These are phyloP conservation scores for Drosophila navojoa DNA, from an alignment of 1,140 invertebrate species.

Conservation along the genomic window DNA sequence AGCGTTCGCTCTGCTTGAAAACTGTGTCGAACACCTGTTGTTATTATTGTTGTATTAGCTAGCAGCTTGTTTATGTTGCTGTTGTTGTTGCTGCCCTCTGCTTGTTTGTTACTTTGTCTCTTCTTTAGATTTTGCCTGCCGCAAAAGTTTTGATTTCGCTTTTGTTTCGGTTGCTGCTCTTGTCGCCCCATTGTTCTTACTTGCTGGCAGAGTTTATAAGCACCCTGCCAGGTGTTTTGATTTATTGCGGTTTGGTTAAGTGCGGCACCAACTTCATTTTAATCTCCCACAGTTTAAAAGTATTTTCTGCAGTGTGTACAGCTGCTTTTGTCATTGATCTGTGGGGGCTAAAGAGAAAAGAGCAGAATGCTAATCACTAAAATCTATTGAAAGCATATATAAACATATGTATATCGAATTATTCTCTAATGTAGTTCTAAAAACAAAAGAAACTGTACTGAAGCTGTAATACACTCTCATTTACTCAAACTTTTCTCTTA, in stretches of 20 bases:
- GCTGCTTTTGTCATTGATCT: slow-evolving; percentile 15
- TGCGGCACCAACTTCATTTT: slow-evolving; percentile 72
- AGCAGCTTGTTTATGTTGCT: slow-evolving; percentile 9
- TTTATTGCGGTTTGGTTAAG: slow-evolving; percentile 78
- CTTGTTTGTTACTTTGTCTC: slow-evolving; percentile 31
- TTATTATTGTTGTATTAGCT: slow-evolving; percentile 46
- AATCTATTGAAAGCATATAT: too few species aligned
- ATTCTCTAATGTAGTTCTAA: not conserved
- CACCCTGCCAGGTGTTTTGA: slow-evolving; percentile 69
- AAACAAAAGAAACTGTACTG: not conserved
- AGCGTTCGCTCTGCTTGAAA: slow-evolving; percentile 14
- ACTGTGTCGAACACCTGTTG: slow-evolving; percentile 73
- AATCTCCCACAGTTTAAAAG: slow-evolving; percentile 36
- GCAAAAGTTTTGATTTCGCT: slow-evolving; percentile 53
- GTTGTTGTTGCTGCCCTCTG: slow-evolving; percentile 11
- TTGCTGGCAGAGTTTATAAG: slow-evolving; percentile 50
- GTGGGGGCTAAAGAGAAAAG: too few species aligned
- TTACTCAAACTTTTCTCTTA: not conserved
- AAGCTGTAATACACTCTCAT: too few species aligned
- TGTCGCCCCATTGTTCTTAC: slow-evolving; percentile 28
- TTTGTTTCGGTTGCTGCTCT: slow-evolving; percentile 41
- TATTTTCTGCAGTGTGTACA: slow-evolving; percentile 20
- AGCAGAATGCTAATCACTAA: too few species aligned
- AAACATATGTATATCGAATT: too few species aligned
- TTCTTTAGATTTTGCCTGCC: slow-evolving; percentile 14